A percentile compares a stretch with the other conserved stretches of the same genome.
These are phyloP conservation scores for Triplophysa rosa DNA, from an alignment of 2,113 vertebrate genomes.

Conservation along the genomic window DNA sequence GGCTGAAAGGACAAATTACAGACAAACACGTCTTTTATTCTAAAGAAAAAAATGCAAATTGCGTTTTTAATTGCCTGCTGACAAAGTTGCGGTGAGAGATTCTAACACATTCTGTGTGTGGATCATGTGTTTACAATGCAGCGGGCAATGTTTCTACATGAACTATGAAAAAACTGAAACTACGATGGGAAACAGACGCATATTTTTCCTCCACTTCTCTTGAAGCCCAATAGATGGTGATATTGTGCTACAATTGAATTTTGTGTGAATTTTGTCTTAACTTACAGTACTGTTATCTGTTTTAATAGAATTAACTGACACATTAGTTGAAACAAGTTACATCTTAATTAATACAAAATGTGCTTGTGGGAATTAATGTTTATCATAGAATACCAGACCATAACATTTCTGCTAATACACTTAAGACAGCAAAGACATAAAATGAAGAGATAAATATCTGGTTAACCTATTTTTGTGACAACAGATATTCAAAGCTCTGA, in stretches of 20 bases:
- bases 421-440: no score
- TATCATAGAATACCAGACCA: no score
- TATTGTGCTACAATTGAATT: not conserved
- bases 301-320: not conserved
- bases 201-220: not conserved
- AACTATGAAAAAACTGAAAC: not conserved
- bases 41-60: no score
- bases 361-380: no score
- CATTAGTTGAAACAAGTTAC: no score
- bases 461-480: no score
- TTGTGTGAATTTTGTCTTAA: not conserved
- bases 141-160: not conserved
- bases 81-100: not conserved
- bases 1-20: no score
- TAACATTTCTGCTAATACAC: no score
- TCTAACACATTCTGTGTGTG: not conserved
- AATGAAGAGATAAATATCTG: no score
- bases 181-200: not conserved
- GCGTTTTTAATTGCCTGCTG: not conserved
- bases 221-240: conserved; percentile 4
- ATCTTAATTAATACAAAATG: not conserved
- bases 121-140: not conserved
- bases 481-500: not conserved
- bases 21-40: no score
- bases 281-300: not conserved